A percentile compares a stretch with the other conserved stretches of the same genome.
phyloP scores from a whole-genome alignment of 2,113 vertebrate species.

The Trichechus manatus region DNA sequence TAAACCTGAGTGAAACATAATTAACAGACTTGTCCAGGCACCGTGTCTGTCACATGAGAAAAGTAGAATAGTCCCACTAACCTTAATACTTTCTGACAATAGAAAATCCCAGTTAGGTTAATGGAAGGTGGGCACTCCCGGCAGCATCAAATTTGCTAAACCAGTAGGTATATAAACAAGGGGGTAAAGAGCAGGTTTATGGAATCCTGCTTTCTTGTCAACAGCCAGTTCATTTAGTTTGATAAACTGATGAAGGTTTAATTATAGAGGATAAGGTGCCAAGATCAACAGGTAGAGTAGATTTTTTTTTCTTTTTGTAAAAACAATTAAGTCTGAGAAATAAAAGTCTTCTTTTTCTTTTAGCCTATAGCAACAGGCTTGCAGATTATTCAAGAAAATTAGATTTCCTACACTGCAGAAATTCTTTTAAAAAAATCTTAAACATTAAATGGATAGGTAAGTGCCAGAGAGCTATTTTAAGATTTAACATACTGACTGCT shows the following conservation, averaged over 20 bases:
- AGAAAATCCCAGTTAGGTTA: neutral
- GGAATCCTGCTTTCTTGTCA: neutral
- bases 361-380: constrained; percentile 32
- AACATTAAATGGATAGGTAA: constrained; percentile 29
- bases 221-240: constrained; percentile 21
- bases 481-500: constrained; percentile 8
- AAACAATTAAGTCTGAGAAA: constrained; percentile 54
- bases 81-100: neutral
- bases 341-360: constrained; percentile 36
- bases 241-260: constrained; percentile 28
- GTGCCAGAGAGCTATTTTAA: constrained; percentile 49
- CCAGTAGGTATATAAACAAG: neutral
- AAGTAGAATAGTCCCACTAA: neutral
- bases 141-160: neutral
- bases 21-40: neutral
- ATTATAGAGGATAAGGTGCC: neutral
- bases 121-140: neutral
- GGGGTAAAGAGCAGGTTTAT: neutral
- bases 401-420: neutral
- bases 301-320: neutral
- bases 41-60: neutral
- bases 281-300: constrained; percentile 33
- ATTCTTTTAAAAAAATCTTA: constrained; percentile 58
- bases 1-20: constrained; percentile 39
- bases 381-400: constrained; percentile 43